Evolutionary conservation across 1,140 invertebrate species (phyloP).

Genomic region (Anthonomus grandis): DNA sequence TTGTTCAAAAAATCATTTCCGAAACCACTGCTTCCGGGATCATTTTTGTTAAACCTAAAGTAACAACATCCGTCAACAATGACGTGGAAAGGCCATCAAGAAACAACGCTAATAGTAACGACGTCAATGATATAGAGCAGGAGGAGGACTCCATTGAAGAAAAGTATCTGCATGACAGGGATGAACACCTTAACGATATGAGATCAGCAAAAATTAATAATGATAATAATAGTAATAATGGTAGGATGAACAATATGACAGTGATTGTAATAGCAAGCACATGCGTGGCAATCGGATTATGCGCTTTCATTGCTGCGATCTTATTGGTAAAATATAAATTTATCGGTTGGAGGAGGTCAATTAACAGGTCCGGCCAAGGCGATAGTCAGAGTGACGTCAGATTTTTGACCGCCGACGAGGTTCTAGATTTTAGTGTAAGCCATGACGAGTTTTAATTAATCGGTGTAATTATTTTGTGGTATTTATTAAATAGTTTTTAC

Average conservation of each 20-base stretch:
- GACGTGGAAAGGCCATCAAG: no score
- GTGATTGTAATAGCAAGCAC: slow-evolving; percentile 2
- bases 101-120: slow-evolving; percentile 6
- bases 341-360: slow-evolving; percentile 2
- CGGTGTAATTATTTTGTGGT: no score
- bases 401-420: slow-evolving; percentile 56
- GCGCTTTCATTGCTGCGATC: slow-evolving; percentile 6
- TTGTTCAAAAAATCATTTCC: no score
- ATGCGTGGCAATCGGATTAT: slow-evolving; percentile 3
- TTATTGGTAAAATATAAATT: slow-evolving; percentile 1
- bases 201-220: slow-evolving; percentile 3
- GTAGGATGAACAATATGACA: neutral
- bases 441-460: no score
- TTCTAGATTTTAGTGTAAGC: slow-evolving; percentile 55
- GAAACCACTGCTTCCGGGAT: no score
- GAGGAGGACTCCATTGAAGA: slow-evolving; percentile 17
- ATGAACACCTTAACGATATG: no score
- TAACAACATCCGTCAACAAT: no score
- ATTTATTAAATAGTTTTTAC: no score
- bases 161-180: no score
- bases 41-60: no score
- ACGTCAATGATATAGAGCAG: slow-evolving; percentile 15
- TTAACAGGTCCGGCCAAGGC: slow-evolving; percentile 25
- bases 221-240: neutral
- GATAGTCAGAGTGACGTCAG: slow-evolving; percentile 53